Conservation (phyloP, 2,797 vertebrate species). For the Chiroxiphia lanceolata region DNA sequence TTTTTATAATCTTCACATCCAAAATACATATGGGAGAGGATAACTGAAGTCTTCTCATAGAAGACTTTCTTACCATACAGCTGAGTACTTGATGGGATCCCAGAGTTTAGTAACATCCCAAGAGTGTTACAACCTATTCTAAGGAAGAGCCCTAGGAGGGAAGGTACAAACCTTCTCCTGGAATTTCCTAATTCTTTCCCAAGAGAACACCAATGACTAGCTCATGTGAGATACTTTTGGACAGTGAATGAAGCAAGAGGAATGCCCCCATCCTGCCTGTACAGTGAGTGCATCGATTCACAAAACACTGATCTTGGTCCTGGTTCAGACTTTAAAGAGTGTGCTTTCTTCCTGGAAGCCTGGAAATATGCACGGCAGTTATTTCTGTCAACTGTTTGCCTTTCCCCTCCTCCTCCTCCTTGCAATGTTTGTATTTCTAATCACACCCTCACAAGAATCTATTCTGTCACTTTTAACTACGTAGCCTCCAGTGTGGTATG, state of each 20-base stretch:
- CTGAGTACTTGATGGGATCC: background rate
- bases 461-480: conserved; percentile 45
- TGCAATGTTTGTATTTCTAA: conserved; percentile 48
- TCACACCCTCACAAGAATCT: conserved; percentile 52
- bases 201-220: background rate
- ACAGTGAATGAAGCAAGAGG: background rate
- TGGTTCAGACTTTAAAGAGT: background rate
- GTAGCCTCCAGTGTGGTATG: background rate
- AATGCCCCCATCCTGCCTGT: background rate
- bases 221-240: background rate
- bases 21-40: background rate
- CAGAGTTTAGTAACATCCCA: background rate
- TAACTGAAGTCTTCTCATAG: background rate
- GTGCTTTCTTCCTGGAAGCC: conserved; percentile 7
- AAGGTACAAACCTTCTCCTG: background rate
- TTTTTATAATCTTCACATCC: background rate
- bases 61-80: background rate
- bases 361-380: conserved; percentile 42
- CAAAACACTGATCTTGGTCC: background rate
- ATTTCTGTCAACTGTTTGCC: conserved; percentile 51
- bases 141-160: background rate
- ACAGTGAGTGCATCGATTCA: background rate
- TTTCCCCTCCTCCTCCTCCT: conserved; percentile 42
- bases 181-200: background rate
- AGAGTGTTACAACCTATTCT: background rate